Evolutionary conservation across 2,888 invertebrate genomes (phyloP), one percentile per base, ranked within the genome.

Genomic region (Calameuta pallipes): DNA sequence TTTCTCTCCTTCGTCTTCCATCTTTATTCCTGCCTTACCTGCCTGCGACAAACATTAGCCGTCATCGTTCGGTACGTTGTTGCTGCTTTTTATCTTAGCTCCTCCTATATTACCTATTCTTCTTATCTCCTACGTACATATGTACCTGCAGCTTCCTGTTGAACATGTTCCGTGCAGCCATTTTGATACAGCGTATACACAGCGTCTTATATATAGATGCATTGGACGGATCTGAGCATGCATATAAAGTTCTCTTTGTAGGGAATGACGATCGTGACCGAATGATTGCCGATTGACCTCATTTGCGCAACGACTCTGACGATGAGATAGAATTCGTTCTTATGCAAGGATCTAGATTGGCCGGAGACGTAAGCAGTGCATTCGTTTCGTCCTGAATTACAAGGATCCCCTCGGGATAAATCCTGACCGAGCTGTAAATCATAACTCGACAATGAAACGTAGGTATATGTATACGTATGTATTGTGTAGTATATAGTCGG

Each of bases 11-110:
- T 75, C 76, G 75, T 78, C 77, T 75, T 79, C 69, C 74, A 74
- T 73, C 79, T 80, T 78, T 9, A 31, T 80, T 79, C 80, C 80
- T 79, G 77, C 78, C 69, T 82, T 77, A 36, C 69, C 71, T 80
- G 80, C 81, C 76, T 77, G 75, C 73, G 75, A 35, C n/a, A 11
- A 71, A 75, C 37, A 33, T 15, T 35, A 23, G 30, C 68, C 74
- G 79, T 77, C 74, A 79, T 82, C 81, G 78, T 74, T 79, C 83
- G 75, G 73, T 70, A 41, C 41, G 41, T 41, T 56, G 56, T 23
- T 56, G 56, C 56, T 56, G 23, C 0, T 56, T 23, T 23, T 23
- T 56, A 23, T 56, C 15, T 9, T 56, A 9, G 36, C 36, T 36
- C 1, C 9, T 23, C 2, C 56, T 56, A 23, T 9, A 56, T 23